Evolutionary conservation across 2,888 invertebrate species (phyloP), one percentile per base, ranked within the genome.

Genomic region (Lasioglossum villosulum): DNA sequence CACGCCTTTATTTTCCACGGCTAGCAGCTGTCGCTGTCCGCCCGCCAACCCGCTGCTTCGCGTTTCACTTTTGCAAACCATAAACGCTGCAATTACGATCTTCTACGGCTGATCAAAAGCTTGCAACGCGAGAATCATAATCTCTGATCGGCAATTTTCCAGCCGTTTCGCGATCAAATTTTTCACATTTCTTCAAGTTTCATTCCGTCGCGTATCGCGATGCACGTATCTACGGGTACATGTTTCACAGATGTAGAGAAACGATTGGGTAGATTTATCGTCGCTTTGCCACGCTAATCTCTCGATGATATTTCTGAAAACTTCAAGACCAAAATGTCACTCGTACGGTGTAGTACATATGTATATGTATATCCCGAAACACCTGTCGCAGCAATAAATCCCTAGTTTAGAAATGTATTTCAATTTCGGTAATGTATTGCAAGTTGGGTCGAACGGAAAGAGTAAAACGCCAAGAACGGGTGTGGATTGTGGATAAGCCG

Each of bases 11-110:
- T 66, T 66, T 66, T 34, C 8, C 66, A 0, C 19, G 66, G 42
- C 42, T 42, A 42, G 12, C 42, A 42, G 66, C 23, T 23, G 23
- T 23, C 8, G 52, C 1, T 52, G 59, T 27, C 12, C 4, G 27
- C 14, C n/a, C 4, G 59, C 23, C n/a, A n/a, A 2, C 27, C 14
- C 23, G 19, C 19, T 66, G 34, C 34, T 34, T 30, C 66, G 34
- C 34, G 39, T 37, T 68, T 37, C 68, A 37, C 37, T 37, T 39
- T 68, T 37, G n/a, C 68, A 10, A 23, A 37, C 37, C n/a, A 37
- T 68, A 68, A 74, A 45, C 68, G 45, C 52, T 48, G 78, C 83
- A 80, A 80, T 84, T 79, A 80, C 37, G n/a, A 37, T 37, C 39
- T 34, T 30, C 66, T 19, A 19, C 30, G 66, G 19, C 68, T 10